These are phyloP conservation scores for Nebria salina DNA, from an alignment of 2,888 invertebrate species.

Conservation along the genomic window DNA sequence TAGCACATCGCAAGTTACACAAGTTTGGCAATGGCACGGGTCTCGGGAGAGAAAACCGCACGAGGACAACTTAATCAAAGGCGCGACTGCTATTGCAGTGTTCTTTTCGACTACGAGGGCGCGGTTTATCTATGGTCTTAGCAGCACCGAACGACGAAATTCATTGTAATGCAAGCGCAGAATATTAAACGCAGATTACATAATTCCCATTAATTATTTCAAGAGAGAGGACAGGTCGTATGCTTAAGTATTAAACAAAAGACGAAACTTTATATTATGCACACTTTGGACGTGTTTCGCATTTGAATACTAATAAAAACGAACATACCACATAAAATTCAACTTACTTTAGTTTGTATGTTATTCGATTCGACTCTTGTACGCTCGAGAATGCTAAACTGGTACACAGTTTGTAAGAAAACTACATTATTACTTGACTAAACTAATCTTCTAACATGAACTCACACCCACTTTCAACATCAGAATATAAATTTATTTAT, in stretches of 20 bases:
- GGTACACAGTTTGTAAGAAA: no score
- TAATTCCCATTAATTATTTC: constrained; percentile 23
- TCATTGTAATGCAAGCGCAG: constrained; percentile 25
- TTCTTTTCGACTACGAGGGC: background rate
- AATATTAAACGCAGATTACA: constrained; percentile 23
- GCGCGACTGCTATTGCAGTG: background rate
- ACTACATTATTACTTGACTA: no score
- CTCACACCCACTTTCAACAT: no score
- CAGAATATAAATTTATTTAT: no score
- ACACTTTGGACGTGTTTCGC: constrained; percentile 8
- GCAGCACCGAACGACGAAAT: background rate
- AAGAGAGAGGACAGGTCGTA: constrained; percentile 8
- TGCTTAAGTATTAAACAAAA: constrained; percentile 10
- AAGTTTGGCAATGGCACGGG: background rate
- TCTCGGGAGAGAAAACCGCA: background rate
- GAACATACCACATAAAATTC: background rate
- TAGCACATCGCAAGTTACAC: constrained; percentile 6
- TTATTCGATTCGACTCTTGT: no score
- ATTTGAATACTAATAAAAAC: constrained; percentile 8
- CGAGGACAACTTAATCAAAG: constrained; percentile 15
- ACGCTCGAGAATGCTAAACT: no score
- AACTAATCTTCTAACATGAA: no score
- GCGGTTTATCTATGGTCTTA: constrained; percentile 13
- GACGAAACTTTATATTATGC: constrained; percentile 16
- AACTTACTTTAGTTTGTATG: background rate